Evolutionary conservation across 2,888 invertebrate species (phyloP).

Genomic region (Sycophila texana): DNA sequence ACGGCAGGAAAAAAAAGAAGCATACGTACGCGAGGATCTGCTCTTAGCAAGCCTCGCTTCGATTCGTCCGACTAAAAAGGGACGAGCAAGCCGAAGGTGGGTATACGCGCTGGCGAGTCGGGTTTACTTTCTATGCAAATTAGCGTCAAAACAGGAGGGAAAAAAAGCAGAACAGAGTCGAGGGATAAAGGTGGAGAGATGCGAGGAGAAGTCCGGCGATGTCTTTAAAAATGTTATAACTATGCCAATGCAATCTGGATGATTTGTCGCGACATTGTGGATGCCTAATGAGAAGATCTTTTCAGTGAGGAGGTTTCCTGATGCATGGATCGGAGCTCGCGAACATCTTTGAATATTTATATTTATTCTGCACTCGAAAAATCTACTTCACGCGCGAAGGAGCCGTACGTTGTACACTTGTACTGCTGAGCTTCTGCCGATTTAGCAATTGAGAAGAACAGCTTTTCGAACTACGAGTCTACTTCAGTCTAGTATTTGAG

Average conservation of each 20-base stretch:
- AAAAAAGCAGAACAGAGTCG: slow-evolving; percentile 59
- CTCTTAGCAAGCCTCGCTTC: background rate
- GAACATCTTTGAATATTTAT: slow-evolving; percentile 51
- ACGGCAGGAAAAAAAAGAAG: slow-evolving; percentile 15
- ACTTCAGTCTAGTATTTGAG: too few species aligned
- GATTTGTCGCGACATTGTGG: slow-evolving; percentile 70
- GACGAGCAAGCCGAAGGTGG: background rate
- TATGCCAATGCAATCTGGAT: slow-evolving; percentile 61
- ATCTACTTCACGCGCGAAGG: background rate
- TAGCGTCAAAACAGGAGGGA: background rate
- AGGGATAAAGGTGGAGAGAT: background rate
- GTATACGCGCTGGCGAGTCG: slow-evolving; percentile 7
- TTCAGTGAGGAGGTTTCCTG: too few species aligned
- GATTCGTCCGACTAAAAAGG: background rate
- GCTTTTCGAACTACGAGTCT: too few species aligned
- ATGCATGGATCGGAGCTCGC: too few species aligned
- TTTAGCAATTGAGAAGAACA: too few species aligned
- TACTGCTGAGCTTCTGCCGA: too few species aligned
- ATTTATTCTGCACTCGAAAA: slow-evolving; percentile 27
- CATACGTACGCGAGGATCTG: background rate
- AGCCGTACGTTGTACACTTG: too few species aligned
- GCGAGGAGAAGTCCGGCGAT: slow-evolving; percentile 6
- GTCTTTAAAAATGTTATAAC: background rate
- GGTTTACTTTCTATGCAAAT: slow-evolving; percentile 48
- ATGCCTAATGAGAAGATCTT: slow-evolving; percentile 66